These are phyloP conservation scores for Dasypus novemcinctus DNA, from an alignment of 2,113 vertebrate genomes.

Conservation along the genomic window DNA sequence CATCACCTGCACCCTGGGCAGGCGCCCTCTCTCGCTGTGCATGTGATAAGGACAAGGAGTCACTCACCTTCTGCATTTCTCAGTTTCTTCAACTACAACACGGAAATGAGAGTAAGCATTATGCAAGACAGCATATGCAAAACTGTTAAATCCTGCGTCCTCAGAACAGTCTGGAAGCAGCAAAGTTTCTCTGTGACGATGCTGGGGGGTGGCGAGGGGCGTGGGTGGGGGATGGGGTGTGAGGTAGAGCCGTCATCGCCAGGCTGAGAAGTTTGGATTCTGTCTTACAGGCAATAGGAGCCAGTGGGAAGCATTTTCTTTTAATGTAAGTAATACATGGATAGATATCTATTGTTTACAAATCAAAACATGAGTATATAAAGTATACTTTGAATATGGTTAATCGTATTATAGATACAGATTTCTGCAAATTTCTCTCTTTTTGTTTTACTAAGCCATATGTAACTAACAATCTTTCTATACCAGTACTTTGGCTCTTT, in stretches of 20 bases:
- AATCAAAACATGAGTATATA: neutral
- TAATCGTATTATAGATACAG: neutral
- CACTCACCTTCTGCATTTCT: neutral
- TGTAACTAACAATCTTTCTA: neutral
- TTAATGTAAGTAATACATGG: neutral
- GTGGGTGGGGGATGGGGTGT: neutral
- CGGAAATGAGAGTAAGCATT: neutral
- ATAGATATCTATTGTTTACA: neutral
- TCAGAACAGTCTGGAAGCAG: neutral
- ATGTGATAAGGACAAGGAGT: accelerated
- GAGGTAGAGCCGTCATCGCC: neutral
- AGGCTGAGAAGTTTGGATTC: neutral
- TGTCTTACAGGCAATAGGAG: neutral
- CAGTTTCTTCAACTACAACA: neutral
- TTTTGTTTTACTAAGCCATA: neutral
- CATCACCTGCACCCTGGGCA: neutral
- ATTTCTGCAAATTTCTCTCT: neutral
- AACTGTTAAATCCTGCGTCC: neutral
- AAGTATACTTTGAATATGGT: neutral
- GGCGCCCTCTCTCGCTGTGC: neutral
- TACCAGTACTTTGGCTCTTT: neutral
- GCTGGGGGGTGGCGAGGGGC: no score
- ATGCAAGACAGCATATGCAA: neutral
- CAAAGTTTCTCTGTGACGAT: neutral
- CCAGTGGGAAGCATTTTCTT: neutral